These are phyloP conservation scores for Terrapene triunguis DNA, from an alignment of 2,113 vertebrate genomes.

Conservation along the genomic window DNA sequence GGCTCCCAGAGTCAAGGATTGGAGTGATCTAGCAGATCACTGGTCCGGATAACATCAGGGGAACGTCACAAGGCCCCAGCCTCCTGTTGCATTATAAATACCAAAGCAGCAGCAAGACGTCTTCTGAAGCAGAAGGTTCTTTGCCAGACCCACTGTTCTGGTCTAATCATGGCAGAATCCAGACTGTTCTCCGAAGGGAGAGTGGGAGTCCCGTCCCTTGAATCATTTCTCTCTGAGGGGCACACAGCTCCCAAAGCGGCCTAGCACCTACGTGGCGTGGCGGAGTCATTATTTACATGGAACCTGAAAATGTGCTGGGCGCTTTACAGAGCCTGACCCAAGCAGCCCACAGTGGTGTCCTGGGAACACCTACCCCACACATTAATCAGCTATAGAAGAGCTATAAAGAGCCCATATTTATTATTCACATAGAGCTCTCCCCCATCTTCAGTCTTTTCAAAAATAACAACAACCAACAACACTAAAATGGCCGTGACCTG, in stretches of 20 bases:
- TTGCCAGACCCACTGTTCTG: background rate
- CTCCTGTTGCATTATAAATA: background rate
- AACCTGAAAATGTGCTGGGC: background rate
- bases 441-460: background rate
- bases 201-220: background rate
- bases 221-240: background rate
- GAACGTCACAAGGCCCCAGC: background rate
- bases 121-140: background rate
- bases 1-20: too few relatives aligned
- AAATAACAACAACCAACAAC: background rate
- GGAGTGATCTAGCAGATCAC: too few relatives aligned
- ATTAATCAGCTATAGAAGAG: background rate
- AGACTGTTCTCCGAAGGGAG: background rate
- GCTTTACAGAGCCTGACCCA: background rate
- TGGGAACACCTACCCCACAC: background rate
- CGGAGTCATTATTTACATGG: background rate
- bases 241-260: background rate
- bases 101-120: background rate
- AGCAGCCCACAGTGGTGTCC: background rate
- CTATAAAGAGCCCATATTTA: background rate
- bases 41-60: too few relatives aligned
- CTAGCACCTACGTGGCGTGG: background rate
- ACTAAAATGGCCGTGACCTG: background rate
- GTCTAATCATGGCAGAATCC: background rate
- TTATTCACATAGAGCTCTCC: background rate